Percentiles rank a stretch among this genome's conserved stretches.
Conservation (phyloP, 1,140 invertebrate genomes). For the Epicauta chinensis region DNA sequence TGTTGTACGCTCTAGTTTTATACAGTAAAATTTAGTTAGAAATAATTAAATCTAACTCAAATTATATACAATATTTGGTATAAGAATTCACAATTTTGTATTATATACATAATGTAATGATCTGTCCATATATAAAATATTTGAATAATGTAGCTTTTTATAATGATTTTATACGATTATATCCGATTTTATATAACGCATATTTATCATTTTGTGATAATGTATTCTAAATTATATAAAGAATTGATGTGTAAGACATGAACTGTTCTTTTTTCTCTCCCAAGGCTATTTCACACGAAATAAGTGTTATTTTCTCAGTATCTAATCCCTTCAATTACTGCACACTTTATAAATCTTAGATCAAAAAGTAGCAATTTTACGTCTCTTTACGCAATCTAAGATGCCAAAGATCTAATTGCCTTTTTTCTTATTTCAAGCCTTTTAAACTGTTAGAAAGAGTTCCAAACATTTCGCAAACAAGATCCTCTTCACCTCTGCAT, state of each 20-base stretch:
- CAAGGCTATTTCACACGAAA: too few species aligned
- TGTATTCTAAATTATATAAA: slow-evolving; percentile 34
- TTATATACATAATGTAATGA: slow-evolving; percentile 20
- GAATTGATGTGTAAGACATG: not conserved
- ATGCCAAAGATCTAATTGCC: too few species aligned
- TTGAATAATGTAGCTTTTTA: slow-evolving; percentile 37
- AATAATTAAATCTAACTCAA: slow-evolving; percentile 3
- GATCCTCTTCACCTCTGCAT: too few species aligned
- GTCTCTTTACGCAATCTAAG: too few species aligned
- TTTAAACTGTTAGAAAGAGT: too few species aligned
- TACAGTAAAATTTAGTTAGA: slow-evolving; percentile 7
- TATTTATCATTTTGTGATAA: slow-evolving; percentile 40
- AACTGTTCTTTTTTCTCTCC: too few species aligned
- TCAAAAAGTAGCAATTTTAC: too few species aligned
- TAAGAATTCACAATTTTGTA: not conserved
- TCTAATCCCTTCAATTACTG: too few species aligned
- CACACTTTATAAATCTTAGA: too few species aligned
- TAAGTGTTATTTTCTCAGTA: too few species aligned
- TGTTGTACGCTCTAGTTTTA: not conserved
- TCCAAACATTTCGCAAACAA: too few species aligned
- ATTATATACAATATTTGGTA: slow-evolving; percentile 6
- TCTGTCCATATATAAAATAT: slow-evolving; percentile 29
- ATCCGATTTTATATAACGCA: slow-evolving; percentile 37
- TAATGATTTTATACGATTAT: slow-evolving; percentile 35
- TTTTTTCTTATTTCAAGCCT: too few species aligned